Conservation (phyloP, 2,888 invertebrate species). For the Stenodema calcarata region DNA sequence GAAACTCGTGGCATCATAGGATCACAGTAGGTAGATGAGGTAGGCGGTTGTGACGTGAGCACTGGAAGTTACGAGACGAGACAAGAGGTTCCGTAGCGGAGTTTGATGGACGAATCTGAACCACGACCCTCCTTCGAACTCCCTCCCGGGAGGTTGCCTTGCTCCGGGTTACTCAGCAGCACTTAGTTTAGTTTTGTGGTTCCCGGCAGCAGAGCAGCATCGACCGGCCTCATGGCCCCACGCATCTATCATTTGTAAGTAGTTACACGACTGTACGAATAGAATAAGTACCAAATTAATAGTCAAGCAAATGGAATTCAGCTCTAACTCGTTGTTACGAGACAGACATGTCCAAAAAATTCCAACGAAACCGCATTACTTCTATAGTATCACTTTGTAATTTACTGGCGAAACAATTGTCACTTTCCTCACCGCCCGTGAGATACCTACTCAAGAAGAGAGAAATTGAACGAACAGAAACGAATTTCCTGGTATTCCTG, state of each 20-base stretch:
- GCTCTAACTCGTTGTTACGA: no score
- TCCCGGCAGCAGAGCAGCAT: neutral
- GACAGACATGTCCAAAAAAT: no score
- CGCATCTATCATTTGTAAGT: neutral
- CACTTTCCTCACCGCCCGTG: no score
- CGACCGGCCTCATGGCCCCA: conserved; percentile 18
- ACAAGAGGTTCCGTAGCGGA: neutral
- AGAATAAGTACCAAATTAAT: no score
- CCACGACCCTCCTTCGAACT: conserved; percentile 2
- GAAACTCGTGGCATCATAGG: neutral
- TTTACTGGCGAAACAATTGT: no score
- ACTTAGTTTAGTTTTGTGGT: conserved; percentile 8
- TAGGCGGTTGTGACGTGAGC: neutral
- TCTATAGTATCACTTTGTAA: no score
- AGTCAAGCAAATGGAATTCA: no score
- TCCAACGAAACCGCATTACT: no score
- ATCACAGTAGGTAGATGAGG: neutral
- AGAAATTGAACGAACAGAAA: no score
- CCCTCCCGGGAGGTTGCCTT: neutral
- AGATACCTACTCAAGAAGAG: no score
- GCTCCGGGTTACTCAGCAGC: neutral
- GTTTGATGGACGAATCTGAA: neutral
- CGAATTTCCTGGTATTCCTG: no score
- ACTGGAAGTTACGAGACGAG: neutral
- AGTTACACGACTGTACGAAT: neutral